A percentile compares a stretch with the other conserved stretches of the same genome.
These are phyloP conservation scores for Halyomorpha halys DNA, from an alignment of 1,140 invertebrate species.

Conservation along the genomic window DNA sequence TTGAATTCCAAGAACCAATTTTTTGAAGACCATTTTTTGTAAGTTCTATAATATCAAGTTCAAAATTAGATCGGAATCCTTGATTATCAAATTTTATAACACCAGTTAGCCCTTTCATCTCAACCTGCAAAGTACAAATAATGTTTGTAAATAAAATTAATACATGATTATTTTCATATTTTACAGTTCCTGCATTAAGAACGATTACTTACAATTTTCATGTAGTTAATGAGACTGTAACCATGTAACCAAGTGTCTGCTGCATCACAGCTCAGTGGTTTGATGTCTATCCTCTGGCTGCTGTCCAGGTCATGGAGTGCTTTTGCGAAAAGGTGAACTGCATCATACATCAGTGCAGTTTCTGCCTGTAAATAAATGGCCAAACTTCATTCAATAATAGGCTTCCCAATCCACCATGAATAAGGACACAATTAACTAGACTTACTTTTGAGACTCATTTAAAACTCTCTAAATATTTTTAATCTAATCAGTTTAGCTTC, in stretches of 20 bases:
- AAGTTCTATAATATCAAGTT: conserved; percentile 80
- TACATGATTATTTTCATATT: not conserved
- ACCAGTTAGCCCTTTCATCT: conserved; percentile 83
- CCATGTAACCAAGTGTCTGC: conserved; percentile 89
- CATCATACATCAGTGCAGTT: conserved; percentile 91
- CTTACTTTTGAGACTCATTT: no score
- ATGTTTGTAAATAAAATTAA: not conserved
- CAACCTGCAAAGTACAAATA: conserved; percentile 51
- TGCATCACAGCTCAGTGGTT: conserved; percentile 76
- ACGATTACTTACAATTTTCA: conserved; percentile 74
- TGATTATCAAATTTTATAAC: conserved; percentile 90
- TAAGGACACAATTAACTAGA: no score
- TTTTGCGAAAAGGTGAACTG: conserved; percentile 86
- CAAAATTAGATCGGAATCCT: conserved; percentile 83
- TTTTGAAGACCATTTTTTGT: conserved; percentile 67
- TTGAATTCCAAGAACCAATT: conserved; percentile 82
- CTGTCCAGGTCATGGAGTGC: conserved; percentile 82
- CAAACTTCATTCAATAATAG: no score
- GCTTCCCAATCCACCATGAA: no score
- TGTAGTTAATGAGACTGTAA: conserved; percentile 90
- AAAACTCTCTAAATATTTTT: no score
- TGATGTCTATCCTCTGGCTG: conserved; percentile 79
- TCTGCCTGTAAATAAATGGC: conserved; percentile 59
- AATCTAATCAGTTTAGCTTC: no score
- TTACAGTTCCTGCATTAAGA: no score